Evolutionary conservation across 1,140 invertebrate genomes (phyloP).

Genomic region (Brevipalpus yothersi): DNA sequence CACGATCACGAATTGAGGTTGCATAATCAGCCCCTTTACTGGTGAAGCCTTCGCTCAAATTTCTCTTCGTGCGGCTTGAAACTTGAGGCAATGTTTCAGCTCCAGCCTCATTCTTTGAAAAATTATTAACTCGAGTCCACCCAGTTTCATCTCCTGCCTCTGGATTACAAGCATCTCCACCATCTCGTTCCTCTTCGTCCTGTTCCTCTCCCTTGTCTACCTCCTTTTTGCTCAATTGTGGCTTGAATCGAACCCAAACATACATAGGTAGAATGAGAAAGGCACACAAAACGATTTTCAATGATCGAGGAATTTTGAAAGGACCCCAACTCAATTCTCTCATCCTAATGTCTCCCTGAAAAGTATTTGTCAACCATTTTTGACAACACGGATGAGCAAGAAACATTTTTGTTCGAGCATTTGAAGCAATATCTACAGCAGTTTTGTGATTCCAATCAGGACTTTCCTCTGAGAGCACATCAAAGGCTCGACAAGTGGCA

Average conservation of each 20-base stretch:
- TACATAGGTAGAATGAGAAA: slow-evolving; percentile 24
- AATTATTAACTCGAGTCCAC: not conserved
- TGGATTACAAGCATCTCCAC: not conserved
- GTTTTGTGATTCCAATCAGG: slow-evolving; percentile 21
- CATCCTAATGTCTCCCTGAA: slow-evolving; percentile 20
- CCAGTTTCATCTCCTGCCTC: not conserved
- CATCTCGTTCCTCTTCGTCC: slow-evolving; percentile 3
- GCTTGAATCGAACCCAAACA: slow-evolving; percentile 19
- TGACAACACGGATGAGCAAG: slow-evolving; percentile 25
- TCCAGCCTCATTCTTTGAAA: not conserved
- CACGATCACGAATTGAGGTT: slow-evolving; percentile 6
- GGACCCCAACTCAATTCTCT: slow-evolving; percentile 19
- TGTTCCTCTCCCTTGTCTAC: not conserved
- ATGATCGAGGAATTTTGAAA: slow-evolving; percentile 16
- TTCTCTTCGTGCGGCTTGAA: not conserved
- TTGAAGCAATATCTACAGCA: slow-evolving; percentile 15
- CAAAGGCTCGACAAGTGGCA: slow-evolving; percentile 17
- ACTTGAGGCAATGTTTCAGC: not conserved
- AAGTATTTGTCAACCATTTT: slow-evolving; percentile 21
- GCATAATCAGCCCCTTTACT: not conserved
- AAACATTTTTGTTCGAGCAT: slow-evolving; percentile 14
- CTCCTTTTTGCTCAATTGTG: not conserved
- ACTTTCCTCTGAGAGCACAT: slow-evolving; percentile 18
- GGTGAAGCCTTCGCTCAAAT: not conserved
- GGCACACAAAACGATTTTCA: slow-evolving; percentile 21